Percentiles rank a stretch among this genome's conserved stretches.
These are phyloP conservation scores for Pachliopta kotzebuea DNA, from an alignment of 2,888 invertebrate species.

Conservation along the genomic window DNA sequence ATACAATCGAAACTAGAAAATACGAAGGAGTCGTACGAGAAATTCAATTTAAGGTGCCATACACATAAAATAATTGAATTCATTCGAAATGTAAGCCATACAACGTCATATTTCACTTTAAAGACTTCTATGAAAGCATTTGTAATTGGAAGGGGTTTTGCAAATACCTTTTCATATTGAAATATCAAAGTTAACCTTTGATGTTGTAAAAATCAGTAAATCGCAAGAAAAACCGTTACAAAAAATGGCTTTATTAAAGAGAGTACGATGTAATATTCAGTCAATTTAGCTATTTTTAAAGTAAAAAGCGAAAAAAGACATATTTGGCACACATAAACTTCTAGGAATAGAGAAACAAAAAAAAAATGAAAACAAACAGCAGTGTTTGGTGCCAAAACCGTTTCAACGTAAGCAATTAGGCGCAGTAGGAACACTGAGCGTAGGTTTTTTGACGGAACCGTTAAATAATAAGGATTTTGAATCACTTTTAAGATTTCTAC, in stretches of 20 bases:
- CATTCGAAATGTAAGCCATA: slow-evolving; percentile 25
- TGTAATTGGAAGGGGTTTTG: slow-evolving; percentile 28
- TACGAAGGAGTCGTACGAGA: slow-evolving; percentile 11
- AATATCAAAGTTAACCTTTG: slow-evolving; percentile 26
- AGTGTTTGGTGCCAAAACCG: slow-evolving; percentile 25
- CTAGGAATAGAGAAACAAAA: slow-evolving; percentile 3
- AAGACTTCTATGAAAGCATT: slow-evolving; percentile 24
- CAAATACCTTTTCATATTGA: slow-evolving; percentile 27
- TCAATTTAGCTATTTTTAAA: background rate
- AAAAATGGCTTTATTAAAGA: slow-evolving; percentile 7
- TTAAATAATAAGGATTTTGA: slow-evolving; percentile 24
- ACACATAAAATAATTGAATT: slow-evolving; percentile 21
- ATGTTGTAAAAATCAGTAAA: slow-evolving; percentile 20
- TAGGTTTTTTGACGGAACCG: slow-evolving; percentile 20
- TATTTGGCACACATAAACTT: slow-evolving; percentile 17
- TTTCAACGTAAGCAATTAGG: slow-evolving; percentile 29
- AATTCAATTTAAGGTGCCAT: slow-evolving; percentile 12
- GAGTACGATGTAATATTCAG: slow-evolving; percentile 6
- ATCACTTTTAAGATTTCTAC: slow-evolving; percentile 20
- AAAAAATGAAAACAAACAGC: slow-evolving; percentile 20
- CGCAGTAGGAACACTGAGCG: slow-evolving; percentile 27
- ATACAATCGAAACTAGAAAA: slow-evolving; percentile 21
- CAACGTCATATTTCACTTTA: slow-evolving; percentile 24
- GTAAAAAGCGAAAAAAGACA: slow-evolving; percentile 5
- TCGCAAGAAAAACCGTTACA: too few relatives aligned